These are phyloP conservation scores for Petrolisthes cinctipes DNA, from an alignment of 2,888 invertebrate genomes.

Conservation along the genomic window DNA sequence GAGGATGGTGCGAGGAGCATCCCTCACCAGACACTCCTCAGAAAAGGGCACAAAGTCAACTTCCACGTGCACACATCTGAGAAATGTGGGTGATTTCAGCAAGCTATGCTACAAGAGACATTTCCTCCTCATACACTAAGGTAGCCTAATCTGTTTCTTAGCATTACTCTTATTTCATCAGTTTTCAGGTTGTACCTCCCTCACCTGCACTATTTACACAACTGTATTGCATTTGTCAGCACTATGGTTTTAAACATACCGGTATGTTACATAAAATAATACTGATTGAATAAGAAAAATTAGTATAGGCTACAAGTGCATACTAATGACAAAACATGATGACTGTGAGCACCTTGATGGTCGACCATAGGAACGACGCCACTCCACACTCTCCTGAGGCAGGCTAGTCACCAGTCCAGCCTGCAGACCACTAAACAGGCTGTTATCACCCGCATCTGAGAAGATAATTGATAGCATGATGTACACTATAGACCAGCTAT, in stretches of 20 bases:
- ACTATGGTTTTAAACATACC: no score
- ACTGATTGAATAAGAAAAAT: no score
- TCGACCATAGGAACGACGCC: constrained; percentile 90
- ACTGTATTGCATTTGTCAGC: not conserved
- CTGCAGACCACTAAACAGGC: constrained; percentile 86
- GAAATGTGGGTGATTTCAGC: not conserved
- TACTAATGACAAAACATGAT: no score
- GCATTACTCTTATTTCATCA: no score
- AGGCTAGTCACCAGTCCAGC: constrained; percentile 82
- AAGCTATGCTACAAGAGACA: not conserved
- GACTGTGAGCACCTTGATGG: constrained; percentile 77
- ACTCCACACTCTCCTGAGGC: constrained; percentile 89
- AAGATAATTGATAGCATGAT: not conserved
- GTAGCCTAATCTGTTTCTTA: not conserved
- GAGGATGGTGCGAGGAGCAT: constrained; percentile 81
- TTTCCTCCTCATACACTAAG: not conserved
- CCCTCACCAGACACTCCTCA: constrained; percentile 74
- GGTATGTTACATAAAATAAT: no score
- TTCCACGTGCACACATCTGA: constrained; percentile 68
- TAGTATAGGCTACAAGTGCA: no score
- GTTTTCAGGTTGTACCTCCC: no score
- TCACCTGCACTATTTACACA: no score
- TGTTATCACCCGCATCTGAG: constrained; percentile 86
- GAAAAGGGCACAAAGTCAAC: constrained; percentile 71
- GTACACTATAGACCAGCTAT: not conserved